A percentile compares a stretch with the other conserved stretches of the same genome.
Evolutionary conservation across 2,797 vertebrate species (phyloP).

Genomic region (Anguilla marmorata): DNA sequence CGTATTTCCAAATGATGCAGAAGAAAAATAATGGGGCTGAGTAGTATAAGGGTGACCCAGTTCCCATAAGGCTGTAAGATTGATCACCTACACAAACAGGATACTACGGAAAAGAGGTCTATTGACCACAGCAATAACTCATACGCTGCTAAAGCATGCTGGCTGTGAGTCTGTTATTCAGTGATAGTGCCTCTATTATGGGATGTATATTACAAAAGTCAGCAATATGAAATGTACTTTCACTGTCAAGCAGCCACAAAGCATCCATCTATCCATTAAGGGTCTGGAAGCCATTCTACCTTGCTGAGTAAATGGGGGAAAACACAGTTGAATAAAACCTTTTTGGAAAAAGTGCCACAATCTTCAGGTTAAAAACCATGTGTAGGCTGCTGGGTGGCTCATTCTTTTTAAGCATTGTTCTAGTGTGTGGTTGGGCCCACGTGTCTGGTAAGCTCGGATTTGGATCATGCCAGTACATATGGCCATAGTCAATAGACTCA

Average conservation of each 20-base stretch:
- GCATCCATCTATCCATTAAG: slow-evolving; percentile 10
- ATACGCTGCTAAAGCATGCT: slow-evolving; percentile 58
- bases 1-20: slow-evolving; percentile 70
- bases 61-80: slow-evolving; percentile 70
- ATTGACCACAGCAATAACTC: slow-evolving; percentile 71
- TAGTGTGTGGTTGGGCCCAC: neutral
- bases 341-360: slow-evolving; percentile 3
- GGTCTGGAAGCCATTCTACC: slow-evolving; percentile 8
- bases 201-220: slow-evolving; percentile 41
- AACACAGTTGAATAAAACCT: neutral
- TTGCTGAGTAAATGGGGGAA: neutral
- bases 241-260: slow-evolving; percentile 23
- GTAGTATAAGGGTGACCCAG: slow-evolving; percentile 61
- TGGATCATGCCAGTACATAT: too few relatives aligned
- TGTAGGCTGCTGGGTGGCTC: neutral
- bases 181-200: slow-evolving; percentile 64
- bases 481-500: too few relatives aligned
- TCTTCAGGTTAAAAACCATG: neutral
- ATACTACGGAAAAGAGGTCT: slow-evolving; percentile 68
- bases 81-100: slow-evolving; percentile 71
- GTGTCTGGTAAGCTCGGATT: neutral
- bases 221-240: slow-evolving; percentile 27
- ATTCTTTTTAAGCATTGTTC: neutral
- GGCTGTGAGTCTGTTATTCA: slow-evolving; percentile 58
- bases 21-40: slow-evolving; percentile 69